These are phyloP conservation scores for Aricia agestis DNA, from an alignment of 1,140 invertebrate species.

Conservation along the genomic window DNA sequence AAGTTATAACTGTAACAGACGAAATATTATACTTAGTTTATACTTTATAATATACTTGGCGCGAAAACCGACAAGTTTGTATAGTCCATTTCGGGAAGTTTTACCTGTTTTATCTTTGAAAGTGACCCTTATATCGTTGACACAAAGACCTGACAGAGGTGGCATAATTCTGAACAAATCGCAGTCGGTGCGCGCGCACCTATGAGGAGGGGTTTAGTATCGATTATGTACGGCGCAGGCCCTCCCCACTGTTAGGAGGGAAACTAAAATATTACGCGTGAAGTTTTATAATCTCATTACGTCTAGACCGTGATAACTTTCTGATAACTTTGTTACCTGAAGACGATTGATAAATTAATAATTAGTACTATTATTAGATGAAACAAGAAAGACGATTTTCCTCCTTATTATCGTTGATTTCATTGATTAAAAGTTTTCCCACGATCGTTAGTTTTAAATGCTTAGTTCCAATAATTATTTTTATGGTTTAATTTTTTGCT, in stretches of 20 bases:
- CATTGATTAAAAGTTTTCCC: not conserved
- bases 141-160: no score
- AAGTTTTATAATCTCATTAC: conserved; percentile 43
- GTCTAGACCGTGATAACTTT: conserved; percentile 36
- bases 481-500: not conserved
- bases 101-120: no score
- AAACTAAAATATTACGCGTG: conserved; percentile 53
- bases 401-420: not conserved
- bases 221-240: conserved; percentile 51
- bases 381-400: not conserved
- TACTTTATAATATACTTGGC: conserved; percentile 38
- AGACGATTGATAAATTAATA: not conserved
- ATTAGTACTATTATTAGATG: not conserved
- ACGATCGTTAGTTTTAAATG: conserved; percentile 5
- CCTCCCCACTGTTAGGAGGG: conserved; percentile 54
- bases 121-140: conserved; percentile 22
- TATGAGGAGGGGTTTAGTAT: conserved; percentile 54
- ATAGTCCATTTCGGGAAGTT: no score
- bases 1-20: no score
- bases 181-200: conserved; percentile 48
- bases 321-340: conserved; percentile 11
- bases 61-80: conserved; percentile 47
- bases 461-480: not conserved
- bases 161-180: no score
- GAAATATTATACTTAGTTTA: not conserved